Percentiles rank a stretch among this genome's conserved stretches.
phyloP scores from a whole-genome alignment of 1,140 invertebrate species.

The Ips nitidus region DNA sequence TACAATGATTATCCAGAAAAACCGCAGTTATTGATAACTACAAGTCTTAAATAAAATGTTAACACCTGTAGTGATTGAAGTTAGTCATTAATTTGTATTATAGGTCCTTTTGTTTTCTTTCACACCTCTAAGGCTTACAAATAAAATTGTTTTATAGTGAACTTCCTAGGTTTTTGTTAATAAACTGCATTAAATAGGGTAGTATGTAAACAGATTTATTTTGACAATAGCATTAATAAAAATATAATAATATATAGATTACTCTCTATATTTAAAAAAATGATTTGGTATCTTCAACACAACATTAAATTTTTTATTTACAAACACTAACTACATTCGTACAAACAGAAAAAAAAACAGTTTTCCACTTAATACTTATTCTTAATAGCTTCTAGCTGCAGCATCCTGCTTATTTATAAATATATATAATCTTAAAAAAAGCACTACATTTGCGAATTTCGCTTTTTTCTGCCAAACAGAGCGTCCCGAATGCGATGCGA shows the following conservation, averaged over 20 bases:
- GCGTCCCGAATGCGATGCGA: constrained; percentile 41
- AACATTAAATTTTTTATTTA: constrained; percentile 33
- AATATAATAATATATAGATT: constrained; percentile 33
- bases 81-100: constrained; percentile 16
- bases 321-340: constrained; percentile 34
- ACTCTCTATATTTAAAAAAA: constrained; percentile 26
- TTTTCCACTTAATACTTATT: constrained; percentile 32
- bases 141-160: too few species aligned
- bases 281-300: constrained; percentile 36
- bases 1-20: constrained; percentile 59
- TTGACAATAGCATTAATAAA: constrained; percentile 5
- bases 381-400: too few species aligned
- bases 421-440: constrained; percentile 14
- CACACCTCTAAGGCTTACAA: too few species aligned
- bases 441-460: constrained; percentile 42
- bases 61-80: constrained; percentile 4
- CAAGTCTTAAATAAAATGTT: constrained; percentile 19
- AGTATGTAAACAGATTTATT: neutral
- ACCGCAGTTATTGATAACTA: constrained; percentile 41
- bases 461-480: constrained; percentile 41
- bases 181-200: too few species aligned
- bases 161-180: too few species aligned
- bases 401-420: constrained; percentile 4
- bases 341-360: constrained; percentile 39
- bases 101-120: neutral